Base-by-base conservation (phyloP, 2,888 invertebrate genomes). In the Metalampra italica region DNA sequence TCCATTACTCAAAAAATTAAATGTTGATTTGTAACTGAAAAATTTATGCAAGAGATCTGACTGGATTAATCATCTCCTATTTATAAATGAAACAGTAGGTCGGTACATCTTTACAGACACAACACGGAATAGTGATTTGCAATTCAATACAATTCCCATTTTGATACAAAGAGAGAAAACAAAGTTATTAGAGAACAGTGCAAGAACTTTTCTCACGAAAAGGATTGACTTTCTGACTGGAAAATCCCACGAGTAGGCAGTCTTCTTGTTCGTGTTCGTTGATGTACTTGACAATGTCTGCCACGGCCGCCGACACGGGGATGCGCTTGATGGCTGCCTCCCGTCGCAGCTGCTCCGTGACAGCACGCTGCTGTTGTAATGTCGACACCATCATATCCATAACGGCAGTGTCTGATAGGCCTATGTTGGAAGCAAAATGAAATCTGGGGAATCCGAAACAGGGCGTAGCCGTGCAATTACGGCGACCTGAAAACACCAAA, bases 341-440 rank as follows among this genome's bases (percentile, higher is more conserved):
- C 46, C 97, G 92, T 56, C 97, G 92, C 58, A 98, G 91, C 90
- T 98, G 98, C 78, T 98, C 97, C 51, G 97, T 97, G 60, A 97
- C 93, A 86, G 95, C 94, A 68, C 96, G 93, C 91, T 98, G 98
- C 91, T 98, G 97, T 86, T 97, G 97, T 74, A 98, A 91, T 83
- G 94, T 96, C 68, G 96, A 95, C 91, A 97, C 96, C 94, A 96
- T 95, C 93, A 96, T 95, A 91, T 95, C 96, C 94, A 96, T 94
- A 90, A 95, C 94, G 91, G 95, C 95, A 75, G 95, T 95, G 84
- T 95, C 94, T 87, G 95, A 95, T 89, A 95, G 94, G 93, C 94
- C 94, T 95, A 95, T 95, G 93, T 91, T 95, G 92, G 78, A 79
- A 74, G 78, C 74, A 77, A 81, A 82, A 79, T 71, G 56, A 68